Percentiles rank a stretch among this genome's conserved stretches.
Conservation (phyloP, 1,140 invertebrate species). For the Scaptomyza montana region DNA sequence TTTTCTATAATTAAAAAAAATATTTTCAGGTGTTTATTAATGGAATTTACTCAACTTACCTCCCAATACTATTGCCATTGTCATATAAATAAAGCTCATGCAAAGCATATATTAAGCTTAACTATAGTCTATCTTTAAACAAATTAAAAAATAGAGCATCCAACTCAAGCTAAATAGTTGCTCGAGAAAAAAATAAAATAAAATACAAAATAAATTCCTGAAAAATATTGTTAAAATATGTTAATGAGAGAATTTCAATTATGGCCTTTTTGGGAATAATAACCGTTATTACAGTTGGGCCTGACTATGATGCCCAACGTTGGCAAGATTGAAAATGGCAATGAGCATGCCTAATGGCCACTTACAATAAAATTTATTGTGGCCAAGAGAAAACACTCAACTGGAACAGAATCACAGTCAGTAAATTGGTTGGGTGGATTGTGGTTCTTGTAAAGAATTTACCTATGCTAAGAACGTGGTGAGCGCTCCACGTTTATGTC, state of each 20-base stretch:
- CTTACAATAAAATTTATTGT: constrained; percentile 68
- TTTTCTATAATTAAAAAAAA: too few species aligned
- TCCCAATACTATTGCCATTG: constrained; percentile 25
- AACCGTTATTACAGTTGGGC: constrained; percentile 45
- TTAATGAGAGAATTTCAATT: neutral
- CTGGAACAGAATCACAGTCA: constrained; percentile 25
- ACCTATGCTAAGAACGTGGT: constrained; percentile 70
- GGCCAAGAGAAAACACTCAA: constrained; percentile 30
- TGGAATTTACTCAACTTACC: constrained; percentile 58
- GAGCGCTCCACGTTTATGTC: constrained; percentile 50
- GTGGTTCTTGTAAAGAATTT: constrained; percentile 44
- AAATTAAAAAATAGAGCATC: neutral
- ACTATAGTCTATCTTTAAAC: constrained; percentile 32
- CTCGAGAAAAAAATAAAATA: constrained; percentile 45
- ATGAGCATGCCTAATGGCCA: constrained; percentile 55
- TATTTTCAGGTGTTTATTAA: constrained; percentile 71
- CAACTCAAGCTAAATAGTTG: constrained; percentile 44
- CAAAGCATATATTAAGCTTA: constrained; percentile 63
- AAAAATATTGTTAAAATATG: constrained; percentile 10
- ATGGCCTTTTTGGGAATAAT: constrained; percentile 2
- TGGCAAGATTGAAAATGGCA: constrained; percentile 55
- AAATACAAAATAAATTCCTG: constrained; percentile 9
- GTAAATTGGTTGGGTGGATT: neutral
- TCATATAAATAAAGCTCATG: constrained; percentile 47
- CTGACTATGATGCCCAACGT: constrained; percentile 21